phyloP scores from a whole-genome alignment of 2,797 vertebrate genomes.

The Todus mexicanus region DNA sequence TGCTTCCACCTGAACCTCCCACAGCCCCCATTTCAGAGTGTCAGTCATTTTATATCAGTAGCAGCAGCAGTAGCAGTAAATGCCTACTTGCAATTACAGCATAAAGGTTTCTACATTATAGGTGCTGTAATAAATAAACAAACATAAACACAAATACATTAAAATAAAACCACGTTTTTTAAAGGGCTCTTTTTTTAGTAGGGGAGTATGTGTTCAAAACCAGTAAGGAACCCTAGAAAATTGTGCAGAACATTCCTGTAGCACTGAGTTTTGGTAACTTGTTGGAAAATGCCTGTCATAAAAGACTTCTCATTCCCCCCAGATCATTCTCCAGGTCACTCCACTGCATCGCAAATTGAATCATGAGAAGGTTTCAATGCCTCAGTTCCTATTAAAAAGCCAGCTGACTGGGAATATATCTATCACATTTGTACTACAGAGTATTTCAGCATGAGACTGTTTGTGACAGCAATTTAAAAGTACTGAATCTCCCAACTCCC shows the following conservation, averaged over 20 bases:
- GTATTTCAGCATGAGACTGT: constrained; percentile 17
- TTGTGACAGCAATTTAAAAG: constrained; percentile 37
- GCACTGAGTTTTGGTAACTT: neutral
- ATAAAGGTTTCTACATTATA: neutral
- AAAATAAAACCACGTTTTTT: neutral
- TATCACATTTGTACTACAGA: constrained; percentile 3
- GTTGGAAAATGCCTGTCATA: neutral
- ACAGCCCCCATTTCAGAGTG: neutral
- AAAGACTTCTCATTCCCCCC: neutral
- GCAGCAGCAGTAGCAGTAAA: constrained; percentile 18
- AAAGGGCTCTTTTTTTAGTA: neutral
- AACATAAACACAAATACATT: neutral
- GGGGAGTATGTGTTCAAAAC: neutral
- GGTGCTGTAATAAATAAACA: neutral
- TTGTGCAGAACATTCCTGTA: neutral
- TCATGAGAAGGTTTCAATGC: constrained; percentile 7
- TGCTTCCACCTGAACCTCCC: constrained; percentile 15
- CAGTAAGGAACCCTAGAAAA: neutral
- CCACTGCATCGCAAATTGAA: neutral
- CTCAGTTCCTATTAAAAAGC: constrained; percentile 38
- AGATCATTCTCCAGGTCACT: neutral
- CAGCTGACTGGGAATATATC: neutral
- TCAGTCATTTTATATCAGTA: constrained; percentile 18
- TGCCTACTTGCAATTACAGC: neutral
- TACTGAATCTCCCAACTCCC: neutral